Evolutionary conservation across 2,888 invertebrate species (phyloP), one percentile per base, ranked within the genome.

Genomic region (Oasisia sp.): DNA sequence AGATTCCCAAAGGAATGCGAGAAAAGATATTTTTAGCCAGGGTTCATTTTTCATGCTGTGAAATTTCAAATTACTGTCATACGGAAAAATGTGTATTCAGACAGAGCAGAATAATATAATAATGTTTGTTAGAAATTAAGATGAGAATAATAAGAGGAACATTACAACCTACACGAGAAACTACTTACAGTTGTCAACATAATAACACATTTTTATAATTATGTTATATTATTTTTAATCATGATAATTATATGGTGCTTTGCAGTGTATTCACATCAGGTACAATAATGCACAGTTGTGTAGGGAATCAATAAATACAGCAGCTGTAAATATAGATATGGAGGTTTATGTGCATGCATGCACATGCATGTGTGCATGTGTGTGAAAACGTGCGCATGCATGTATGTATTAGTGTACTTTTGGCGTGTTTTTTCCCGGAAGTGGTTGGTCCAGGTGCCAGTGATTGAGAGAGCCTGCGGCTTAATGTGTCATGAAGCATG

Each of bases 401-500:
- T 74, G 7, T n/a, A 74, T 27, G 74, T 27, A n/a, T 74, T 74
- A 27, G 74, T 74, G 74, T 27, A 7, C 74, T 74, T 27, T 74
- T 74, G 74, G 19, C 74, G 27, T 74, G 74, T 19, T 74, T 74
- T 56, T n/a, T 74, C 19, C 74, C 74, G 27, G 74, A n/a, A 27
- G n/a, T 19, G 27, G 74, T 74, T 74, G 7, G 27, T 74, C n/a
- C 19, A 74, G 74, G 74, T 74, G 74, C 74, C 74, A 7, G 74
- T 74, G 74, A 74, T 74, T 74, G 74, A 74, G 74, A 74, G 74
- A 27, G 74, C 14, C n/a, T 74, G 74, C 7, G 74, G 19, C n/a
- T 19, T 74, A 74, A 74, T 74, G 74, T 74, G 74, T 74, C 74
- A 74, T n/a, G 74, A 74, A 27, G 74, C 74, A 74, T 74, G n/a